Evolutionary conservation across 2,113 vertebrate species (phyloP).

Genomic region (Malurus elegans): DNA sequence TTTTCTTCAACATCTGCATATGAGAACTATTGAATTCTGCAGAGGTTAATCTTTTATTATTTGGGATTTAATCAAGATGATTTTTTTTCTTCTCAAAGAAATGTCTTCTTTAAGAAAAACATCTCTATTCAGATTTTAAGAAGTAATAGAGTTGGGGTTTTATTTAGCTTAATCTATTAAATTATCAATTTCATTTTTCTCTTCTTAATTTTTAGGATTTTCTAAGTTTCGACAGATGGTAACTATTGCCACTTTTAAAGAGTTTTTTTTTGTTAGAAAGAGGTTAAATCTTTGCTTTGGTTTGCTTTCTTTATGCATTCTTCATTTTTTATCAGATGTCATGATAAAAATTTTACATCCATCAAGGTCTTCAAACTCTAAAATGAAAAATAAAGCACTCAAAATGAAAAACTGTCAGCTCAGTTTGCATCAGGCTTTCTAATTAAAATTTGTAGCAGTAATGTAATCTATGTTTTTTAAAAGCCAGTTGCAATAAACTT

Average conservation of each 20-base stretch:
- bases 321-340: neutral
- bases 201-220: neutral
- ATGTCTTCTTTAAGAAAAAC: neutral
- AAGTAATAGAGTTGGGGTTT: neutral
- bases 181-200: neutral
- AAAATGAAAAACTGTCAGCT: neutral
- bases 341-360: neutral
- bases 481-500: neutral
- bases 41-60: neutral
- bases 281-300: neutral
- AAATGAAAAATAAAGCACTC: neutral
- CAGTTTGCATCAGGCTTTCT: neutral
- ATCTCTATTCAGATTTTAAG: neutral
- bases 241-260: neutral
- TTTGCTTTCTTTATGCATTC: neutral
- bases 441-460: neutral
- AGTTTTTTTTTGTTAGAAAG: neutral
- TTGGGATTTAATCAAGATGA: neutral
- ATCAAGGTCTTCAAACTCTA: neutral
- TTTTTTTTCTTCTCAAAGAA: accelerated
- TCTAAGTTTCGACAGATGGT: neutral
- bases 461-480: neutral
- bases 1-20: neutral
- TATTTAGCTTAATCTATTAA: neutral
- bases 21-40: neutral